Percentiles rank a stretch among this genome's conserved stretches.
Conservation (phyloP, 2,797 vertebrate genomes). For the Sorex maritimensis region DNA sequence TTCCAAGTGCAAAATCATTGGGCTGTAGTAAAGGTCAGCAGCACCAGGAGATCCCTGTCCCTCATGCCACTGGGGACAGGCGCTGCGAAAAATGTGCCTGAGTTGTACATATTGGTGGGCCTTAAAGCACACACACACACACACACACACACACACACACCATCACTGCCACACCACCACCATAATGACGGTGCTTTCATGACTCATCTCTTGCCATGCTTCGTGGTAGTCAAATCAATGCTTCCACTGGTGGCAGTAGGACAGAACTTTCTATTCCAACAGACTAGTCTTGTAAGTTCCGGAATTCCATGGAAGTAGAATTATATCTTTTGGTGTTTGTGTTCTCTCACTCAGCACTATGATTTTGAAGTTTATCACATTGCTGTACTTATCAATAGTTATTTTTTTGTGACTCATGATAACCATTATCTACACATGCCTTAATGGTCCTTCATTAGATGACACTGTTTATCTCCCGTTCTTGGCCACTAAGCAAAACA, state of each 20-base stretch:
- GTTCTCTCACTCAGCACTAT: not conserved
- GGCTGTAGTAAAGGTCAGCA: no score
- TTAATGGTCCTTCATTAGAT: not conserved
- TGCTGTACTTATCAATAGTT: not conserved
- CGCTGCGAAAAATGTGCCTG: not conserved
- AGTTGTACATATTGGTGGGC: not conserved
- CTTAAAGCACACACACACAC: not conserved
- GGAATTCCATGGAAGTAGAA: not conserved
- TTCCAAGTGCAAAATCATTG: no score
- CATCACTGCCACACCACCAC: not conserved
- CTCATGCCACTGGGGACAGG: no score
- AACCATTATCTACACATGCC: not conserved
- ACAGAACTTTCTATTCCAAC: not conserved
- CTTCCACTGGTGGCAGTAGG: not conserved
- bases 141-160: not conserved
- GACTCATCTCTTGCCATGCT: not conserved
- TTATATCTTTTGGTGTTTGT: not conserved
- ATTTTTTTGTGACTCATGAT: not conserved
- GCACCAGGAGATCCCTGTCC: no score
- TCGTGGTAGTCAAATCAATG: not conserved
- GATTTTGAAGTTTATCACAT: slow-evolving; percentile 9
- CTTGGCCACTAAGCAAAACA: not conserved
- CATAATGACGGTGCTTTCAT: not conserved
- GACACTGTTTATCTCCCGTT: not conserved
- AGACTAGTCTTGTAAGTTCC: not conserved